phyloP scores from a whole-genome alignment of 2,888 invertebrate species.

The Hydrotaea cyrtoneurina region DNA sequence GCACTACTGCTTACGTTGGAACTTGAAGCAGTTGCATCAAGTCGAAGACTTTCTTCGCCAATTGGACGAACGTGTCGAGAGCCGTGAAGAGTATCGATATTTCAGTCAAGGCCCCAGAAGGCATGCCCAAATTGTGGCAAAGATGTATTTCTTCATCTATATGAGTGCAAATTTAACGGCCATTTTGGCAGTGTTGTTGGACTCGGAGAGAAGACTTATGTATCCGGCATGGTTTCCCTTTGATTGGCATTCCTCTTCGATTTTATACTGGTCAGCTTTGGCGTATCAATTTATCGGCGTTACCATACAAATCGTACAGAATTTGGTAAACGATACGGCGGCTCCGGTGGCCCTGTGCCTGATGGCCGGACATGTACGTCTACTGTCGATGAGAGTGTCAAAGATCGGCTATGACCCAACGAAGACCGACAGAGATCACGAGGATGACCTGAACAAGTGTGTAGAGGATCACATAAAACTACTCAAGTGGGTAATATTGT shows the following conservation, averaged over 20 bases:
- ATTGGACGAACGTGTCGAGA: slow-evolving; percentile 55
- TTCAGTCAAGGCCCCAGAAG: slow-evolving; percentile 33
- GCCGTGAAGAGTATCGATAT: slow-evolving; percentile 57
- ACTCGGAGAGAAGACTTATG: slow-evolving; percentile 59
- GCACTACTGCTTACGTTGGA: slow-evolving; percentile 55
- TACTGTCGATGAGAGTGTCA: slow-evolving; percentile 62
- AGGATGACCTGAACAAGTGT: slow-evolving; percentile 62
- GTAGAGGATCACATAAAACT: slow-evolving; percentile 67
- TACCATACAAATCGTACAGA: slow-evolving; percentile 62
- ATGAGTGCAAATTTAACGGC: slow-evolving; percentile 52
- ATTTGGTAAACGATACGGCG: slow-evolving; percentile 64
- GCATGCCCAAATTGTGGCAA: slow-evolving; percentile 14
- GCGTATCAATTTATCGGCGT: slow-evolving; percentile 65
- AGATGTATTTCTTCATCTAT: slow-evolving; percentile 47
- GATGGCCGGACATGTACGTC: slow-evolving; percentile 66
- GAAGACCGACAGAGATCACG: slow-evolving; percentile 45
- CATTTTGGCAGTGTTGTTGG: slow-evolving; percentile 51
- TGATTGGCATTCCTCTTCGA: slow-evolving; percentile 57
- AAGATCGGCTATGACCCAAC: slow-evolving; percentile 61
- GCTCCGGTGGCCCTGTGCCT: slow-evolving; percentile 62
- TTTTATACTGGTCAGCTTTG: slow-evolving; percentile 56
- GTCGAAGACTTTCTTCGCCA: slow-evolving; percentile 52
- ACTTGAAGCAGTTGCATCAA: slow-evolving; percentile 52
- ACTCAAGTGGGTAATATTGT: slow-evolving; percentile 61
- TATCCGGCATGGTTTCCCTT: slow-evolving; percentile 70